A percentile compares a stretch with the other conserved stretches of the same genome.
Evolutionary conservation across 2,888 invertebrate genomes (phyloP).

Genomic region (Drosophila mimetica): DNA sequence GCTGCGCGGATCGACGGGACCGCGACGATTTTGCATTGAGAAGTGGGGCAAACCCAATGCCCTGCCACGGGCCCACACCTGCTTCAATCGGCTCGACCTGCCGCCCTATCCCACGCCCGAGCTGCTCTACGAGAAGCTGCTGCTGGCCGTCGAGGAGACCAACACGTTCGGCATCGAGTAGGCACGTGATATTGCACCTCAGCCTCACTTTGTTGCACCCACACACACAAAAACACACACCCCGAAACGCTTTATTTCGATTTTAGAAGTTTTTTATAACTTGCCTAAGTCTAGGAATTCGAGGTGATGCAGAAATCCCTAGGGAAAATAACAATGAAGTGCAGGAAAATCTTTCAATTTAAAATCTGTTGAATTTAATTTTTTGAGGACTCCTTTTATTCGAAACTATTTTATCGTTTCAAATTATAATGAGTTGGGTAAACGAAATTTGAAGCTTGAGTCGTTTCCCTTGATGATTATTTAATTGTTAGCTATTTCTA

Average conservation of each 20-base stretch:
- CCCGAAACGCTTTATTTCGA: slow-evolving; percentile 41
- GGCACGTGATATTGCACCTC: slow-evolving; percentile 30
- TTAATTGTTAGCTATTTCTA: not conserved
- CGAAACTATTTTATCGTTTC: too few relatives aligned
- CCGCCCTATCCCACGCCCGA: slow-evolving; percentile 97
- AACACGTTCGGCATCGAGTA: slow-evolving; percentile 97
- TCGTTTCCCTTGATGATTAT: too few relatives aligned
- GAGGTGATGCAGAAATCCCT: not conserved
- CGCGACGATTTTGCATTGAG: slow-evolving; percentile 97
- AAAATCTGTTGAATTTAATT: not conserved
- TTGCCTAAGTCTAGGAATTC: slow-evolving; percentile 5
- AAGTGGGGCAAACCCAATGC: slow-evolving; percentile 98
- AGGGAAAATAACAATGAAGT: too few relatives aligned
- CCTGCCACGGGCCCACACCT: slow-evolving; percentile 97
- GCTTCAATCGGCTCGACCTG: slow-evolving; percentile 98
- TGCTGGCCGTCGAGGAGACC: slow-evolving; percentile 97
- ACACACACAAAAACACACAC: not conserved
- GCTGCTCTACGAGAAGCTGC: slow-evolving; percentile 94
- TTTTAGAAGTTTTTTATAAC: slow-evolving; percentile 33
- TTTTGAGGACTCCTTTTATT: not conserved
- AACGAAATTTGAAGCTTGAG: too few relatives aligned
- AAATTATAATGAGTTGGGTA: too few relatives aligned
- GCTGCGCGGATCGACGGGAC: slow-evolving; percentile 96
- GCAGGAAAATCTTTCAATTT: too few relatives aligned
- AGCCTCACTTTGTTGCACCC: slow-evolving; percentile 9